phyloP scores from a whole-genome alignment of 2,113 vertebrate species.

The Corynorhinus townsendii region DNA sequence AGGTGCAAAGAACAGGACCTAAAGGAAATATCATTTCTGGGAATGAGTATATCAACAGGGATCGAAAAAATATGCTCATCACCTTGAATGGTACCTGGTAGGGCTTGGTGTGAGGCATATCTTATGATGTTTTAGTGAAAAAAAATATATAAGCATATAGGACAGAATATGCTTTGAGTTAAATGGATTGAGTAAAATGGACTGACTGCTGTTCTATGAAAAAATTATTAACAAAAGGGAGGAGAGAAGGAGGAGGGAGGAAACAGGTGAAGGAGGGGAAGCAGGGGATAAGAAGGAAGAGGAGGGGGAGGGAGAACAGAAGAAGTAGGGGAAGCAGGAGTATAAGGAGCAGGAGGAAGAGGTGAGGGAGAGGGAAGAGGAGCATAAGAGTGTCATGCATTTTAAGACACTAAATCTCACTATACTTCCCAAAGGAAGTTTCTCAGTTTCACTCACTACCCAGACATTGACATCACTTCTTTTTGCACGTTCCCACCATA shows the following conservation, averaged over 20 bases:
- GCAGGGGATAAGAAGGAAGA: not conserved
- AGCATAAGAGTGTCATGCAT: not conserved
- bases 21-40: not conserved
- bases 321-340: no score
- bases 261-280: not conserved
- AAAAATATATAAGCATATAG: not conserved
- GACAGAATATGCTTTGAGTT: not conserved
- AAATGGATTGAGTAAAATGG: not conserved
- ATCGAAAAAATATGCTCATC: not conserved
- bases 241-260: accelerated
- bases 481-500: accelerated
- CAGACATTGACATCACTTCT: not conserved
- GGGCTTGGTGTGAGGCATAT: not conserved
- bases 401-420: not conserved
- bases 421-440: not conserved
- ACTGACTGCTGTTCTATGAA: not conserved
- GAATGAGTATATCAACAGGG: not conserved
- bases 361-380: accelerated
- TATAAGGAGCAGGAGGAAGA: no score
- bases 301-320: not conserved
- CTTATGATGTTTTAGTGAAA: not conserved
- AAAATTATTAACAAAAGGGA: no score
- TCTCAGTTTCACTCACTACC: not conserved
- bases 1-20: not conserved
- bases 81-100: not conserved